Base-by-base conservation (phyloP, 1,140 invertebrate species). In the Heliconius himera region DNA sequence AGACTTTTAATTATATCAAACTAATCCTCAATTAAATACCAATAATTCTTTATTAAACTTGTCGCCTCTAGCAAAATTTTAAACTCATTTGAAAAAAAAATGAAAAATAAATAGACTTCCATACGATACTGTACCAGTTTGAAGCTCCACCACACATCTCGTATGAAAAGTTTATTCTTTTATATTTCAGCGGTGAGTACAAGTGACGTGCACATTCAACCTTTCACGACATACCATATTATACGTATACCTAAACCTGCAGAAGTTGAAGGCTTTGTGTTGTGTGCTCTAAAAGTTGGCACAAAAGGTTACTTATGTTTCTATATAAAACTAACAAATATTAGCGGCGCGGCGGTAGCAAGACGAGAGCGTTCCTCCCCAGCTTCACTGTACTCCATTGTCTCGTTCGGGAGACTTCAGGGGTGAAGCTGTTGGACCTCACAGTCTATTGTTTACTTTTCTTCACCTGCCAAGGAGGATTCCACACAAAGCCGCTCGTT, bases 241-340 rank as follows among this genome's bases (percentile, higher is more conserved):
- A 76, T 36, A 66, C 26, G 60, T 66, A 66, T 66, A 66, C 41
- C 41, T 46, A 46, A 11, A 22, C 81, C 70, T 82, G 80, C 74
- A 81, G 79, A 85, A 84, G 84, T 86, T 84, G 82, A 83, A 85
- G 81, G 81, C 74, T 66, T 82, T 85, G 84, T 82, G 83, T 83
- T 83, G 83, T 87, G 82, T 85, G 82, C 81, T 86, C 86, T 86
- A 87, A 91, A 89, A 91, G 83, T 84, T 85, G 79, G 81, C 83
- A 90, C 90, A 92, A 91, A 90, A 87, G 87, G 85, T 91, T 88
- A 82, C 82, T 84, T 87, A 83, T 87, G 86, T 88, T 90, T 81
- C 87, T 88, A 91, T 90, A 92, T 92, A 93, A 92, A 93, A 90
- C 87, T 93, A 93, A 93, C 90, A 92, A 93, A 66, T 90, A 92